Percentiles rank a stretch among this genome's conserved stretches.
Evolutionary conservation across 1,140 invertebrate species (phyloP).

Genomic region (Heliconius eleuchia): DNA sequence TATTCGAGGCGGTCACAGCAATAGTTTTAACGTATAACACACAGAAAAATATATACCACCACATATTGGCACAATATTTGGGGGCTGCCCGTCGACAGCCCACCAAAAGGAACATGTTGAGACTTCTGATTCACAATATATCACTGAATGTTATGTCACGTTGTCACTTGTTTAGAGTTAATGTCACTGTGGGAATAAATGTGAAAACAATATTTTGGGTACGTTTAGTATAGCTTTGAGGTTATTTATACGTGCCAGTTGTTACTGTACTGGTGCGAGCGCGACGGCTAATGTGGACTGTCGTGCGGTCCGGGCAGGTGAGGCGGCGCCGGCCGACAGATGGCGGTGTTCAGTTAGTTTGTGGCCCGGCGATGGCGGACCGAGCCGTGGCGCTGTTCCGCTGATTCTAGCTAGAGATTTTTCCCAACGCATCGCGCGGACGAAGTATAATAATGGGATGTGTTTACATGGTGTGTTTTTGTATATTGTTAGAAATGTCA

Average conservation of each 20-base stretch:
- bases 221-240: constrained; percentile 65
- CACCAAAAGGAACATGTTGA: constrained; percentile 72
- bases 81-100: constrained; percentile 78
- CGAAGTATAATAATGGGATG: constrained; percentile 57
- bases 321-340: constrained; percentile 55
- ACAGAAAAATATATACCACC: constrained; percentile 75
- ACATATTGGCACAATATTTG: constrained; percentile 75
- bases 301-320: constrained; percentile 56
- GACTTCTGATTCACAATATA: constrained; percentile 68
- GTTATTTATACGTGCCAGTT: constrained; percentile 76
- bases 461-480: constrained; percentile 46
- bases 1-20: constrained; percentile 60
- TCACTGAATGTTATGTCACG: constrained; percentile 47
- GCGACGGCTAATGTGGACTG: constrained; percentile 71
- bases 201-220: constrained; percentile 62
- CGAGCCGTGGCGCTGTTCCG: constrained; percentile 73
- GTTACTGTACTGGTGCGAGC: constrained; percentile 57
- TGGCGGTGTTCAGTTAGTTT: constrained; percentile 60
- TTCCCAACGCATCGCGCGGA: constrained; percentile 69
- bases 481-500: not conserved
- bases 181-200: constrained; percentile 59
- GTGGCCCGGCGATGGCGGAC: constrained; percentile 60
- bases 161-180: constrained; percentile 42
- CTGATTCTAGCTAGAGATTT: constrained; percentile 78
- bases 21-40: constrained; percentile 63